Conservation (phyloP, 2,113 vertebrate species). For the Brachyhypopomus occidentalis region DNA sequence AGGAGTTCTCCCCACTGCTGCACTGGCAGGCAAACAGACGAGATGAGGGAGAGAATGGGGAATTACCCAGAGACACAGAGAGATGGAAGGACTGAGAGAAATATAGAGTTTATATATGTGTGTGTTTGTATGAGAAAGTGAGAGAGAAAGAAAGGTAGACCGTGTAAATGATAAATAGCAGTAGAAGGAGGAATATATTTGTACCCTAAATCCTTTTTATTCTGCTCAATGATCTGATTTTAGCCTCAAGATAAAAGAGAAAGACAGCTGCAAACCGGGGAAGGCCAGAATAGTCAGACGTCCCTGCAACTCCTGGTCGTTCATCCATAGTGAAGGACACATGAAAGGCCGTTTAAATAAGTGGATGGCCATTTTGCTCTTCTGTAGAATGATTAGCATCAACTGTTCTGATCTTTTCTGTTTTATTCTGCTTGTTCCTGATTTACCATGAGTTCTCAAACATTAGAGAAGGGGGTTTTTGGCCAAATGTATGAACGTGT, state of each 20-base stretch:
- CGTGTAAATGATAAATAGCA: neutral
- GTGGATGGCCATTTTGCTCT: neutral
- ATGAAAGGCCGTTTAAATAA: slow-evolving; percentile 14
- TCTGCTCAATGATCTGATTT: neutral
- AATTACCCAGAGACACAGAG: slow-evolving; percentile 26
- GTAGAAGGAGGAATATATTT: neutral
- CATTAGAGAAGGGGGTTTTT: too few species aligned
- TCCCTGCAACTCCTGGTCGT: neutral
- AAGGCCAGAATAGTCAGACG: neutral
- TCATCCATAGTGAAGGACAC: slow-evolving; percentile 10
- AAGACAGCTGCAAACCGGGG: neutral
- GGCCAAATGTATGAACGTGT: neutral
- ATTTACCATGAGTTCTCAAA: too few species aligned
- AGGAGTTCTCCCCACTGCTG: slow-evolving; percentile 42
- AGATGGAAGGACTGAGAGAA: neutral
- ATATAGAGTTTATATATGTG: neutral
- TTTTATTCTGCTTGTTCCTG: too few species aligned
- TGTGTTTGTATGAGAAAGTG: neutral
- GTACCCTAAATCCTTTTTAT: neutral
- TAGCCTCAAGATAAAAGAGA: neutral
- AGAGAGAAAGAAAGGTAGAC: neutral
- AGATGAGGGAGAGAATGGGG: slow-evolving; percentile 20
- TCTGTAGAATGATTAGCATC: neutral
- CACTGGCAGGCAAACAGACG: neutral
- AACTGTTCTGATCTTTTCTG: too few species aligned